These are phyloP conservation scores for Lanistes nyassanus DNA, from an alignment of 1,140 invertebrate species.

Conservation along the genomic window DNA sequence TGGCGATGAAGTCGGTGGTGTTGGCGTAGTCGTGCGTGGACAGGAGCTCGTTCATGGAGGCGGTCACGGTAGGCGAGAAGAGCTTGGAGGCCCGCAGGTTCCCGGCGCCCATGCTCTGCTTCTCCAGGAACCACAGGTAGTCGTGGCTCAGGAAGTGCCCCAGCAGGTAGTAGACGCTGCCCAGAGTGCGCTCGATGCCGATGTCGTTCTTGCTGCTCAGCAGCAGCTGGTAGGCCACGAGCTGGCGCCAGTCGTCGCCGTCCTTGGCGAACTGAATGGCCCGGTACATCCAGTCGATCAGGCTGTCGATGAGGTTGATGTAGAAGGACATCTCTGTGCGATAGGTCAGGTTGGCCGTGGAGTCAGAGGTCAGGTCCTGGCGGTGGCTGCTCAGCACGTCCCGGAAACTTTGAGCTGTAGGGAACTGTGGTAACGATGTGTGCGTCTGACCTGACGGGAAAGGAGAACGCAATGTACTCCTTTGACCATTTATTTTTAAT, in stretches of 20 bases:
- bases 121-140: constrained; percentile 36
- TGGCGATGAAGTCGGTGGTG: constrained; percentile 17
- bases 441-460: constrained; percentile 3
- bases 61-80: constrained; percentile 32
- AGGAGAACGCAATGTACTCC: no score
- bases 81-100: constrained; percentile 33
- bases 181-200: constrained; percentile 47
- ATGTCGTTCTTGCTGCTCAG: constrained; percentile 42
- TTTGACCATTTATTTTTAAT: no score
- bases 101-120: constrained; percentile 31
- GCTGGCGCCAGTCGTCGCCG: constrained; percentile 37
- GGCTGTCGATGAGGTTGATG: constrained; percentile 26
- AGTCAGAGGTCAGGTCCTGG: constrained; percentile 30
- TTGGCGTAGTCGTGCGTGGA: constrained; percentile 14
- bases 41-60: constrained; percentile 8
- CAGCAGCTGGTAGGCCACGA: constrained; percentile 46
- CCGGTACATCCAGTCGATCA: constrained; percentile 39
- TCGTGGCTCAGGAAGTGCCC: constrained; percentile 32
- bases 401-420: constrained; percentile 19
- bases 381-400: constrained; percentile 21
- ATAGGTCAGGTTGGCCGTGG: constrained; percentile 19
- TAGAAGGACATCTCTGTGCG: constrained; percentile 38
- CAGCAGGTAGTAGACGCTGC: constrained; percentile 36
- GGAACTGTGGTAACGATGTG: not conserved
- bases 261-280: constrained; percentile 34